Evolutionary conservation across 2,113 vertebrate genomes (phyloP).

Genomic region (Pedionomus torquatus): DNA sequence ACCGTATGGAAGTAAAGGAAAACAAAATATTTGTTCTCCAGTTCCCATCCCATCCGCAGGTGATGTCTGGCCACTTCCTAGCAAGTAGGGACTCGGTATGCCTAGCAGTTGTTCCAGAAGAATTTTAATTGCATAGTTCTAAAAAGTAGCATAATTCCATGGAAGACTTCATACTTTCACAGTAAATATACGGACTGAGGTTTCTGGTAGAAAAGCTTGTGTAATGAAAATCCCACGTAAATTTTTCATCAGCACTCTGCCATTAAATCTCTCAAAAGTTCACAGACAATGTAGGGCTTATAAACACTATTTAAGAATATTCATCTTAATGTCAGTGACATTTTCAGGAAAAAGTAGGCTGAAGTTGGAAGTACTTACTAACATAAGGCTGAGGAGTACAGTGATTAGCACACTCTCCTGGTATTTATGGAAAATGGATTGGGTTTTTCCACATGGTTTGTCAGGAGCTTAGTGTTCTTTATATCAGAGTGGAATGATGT

Average conservation of each 20-base stretch:
- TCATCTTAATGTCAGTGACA: constrained; percentile 1
- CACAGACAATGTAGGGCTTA: not conserved
- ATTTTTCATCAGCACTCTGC: constrained; percentile 13
- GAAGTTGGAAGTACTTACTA: not conserved
- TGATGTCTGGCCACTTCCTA: not conserved
- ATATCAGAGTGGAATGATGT: not conserved
- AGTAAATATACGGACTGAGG: not conserved
- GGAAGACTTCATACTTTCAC: not conserved
- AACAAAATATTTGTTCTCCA: not conserved
- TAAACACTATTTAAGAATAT: constrained; percentile 4
- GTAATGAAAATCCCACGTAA: not conserved
- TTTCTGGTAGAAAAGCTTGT: not conserved
- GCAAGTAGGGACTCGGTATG: not conserved
- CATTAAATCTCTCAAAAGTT: constrained; percentile 8
- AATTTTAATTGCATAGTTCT: not conserved
- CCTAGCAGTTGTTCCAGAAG: accelerated
- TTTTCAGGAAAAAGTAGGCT: constrained; percentile 27
- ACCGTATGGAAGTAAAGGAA: not conserved
- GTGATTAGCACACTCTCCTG: not conserved
- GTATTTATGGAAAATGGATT: not conserved
- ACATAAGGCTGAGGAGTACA: not conserved
- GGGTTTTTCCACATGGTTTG: not conserved
- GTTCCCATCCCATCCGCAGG: not conserved
- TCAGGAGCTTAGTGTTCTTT: not conserved
- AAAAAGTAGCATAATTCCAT: not conserved